A percentile compares a stretch with the other conserved stretches of the same genome.
phyloP scores from a whole-genome alignment of 2,888 invertebrate species.

The Monochamus alternatus region DNA sequence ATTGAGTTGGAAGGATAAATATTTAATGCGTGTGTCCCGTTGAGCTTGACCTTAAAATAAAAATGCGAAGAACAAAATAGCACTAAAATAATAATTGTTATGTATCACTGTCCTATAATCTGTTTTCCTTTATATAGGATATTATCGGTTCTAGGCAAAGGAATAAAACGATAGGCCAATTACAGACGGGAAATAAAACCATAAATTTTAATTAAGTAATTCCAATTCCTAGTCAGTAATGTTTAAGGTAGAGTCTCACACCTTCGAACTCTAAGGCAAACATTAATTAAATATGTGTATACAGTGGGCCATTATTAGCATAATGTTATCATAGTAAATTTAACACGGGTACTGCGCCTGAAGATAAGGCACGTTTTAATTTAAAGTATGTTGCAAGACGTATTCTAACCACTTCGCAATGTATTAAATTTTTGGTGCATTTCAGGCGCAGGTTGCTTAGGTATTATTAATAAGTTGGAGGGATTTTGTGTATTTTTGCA shows the following conservation, averaged over 20 bases:
- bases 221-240: conserved; percentile 56
- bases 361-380: conserved; percentile 57
- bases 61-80: not conserved
- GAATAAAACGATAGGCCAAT: conserved; percentile 43
- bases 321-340: conserved; percentile 55
- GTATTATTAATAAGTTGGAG: no score
- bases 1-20: not conserved
- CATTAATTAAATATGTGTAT: conserved; percentile 56
- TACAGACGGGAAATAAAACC: conserved; percentile 49
- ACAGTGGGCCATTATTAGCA: conserved; percentile 54
- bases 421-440: conserved; percentile 28
- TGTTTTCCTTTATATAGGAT: not conserved
- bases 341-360: conserved; percentile 48
- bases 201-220: conserved; percentile 57
- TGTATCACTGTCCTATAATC: not conserved
- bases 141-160: conserved; percentile 21
- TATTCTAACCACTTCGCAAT: conserved; percentile 42
- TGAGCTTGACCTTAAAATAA: not conserved
- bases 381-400: conserved; percentile 45
- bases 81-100: not conserved
- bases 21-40: not conserved
- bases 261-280: conserved; percentile 52
- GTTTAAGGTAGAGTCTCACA: conserved; percentile 55
- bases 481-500: no score
- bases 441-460: no score